These are phyloP conservation scores for Uromys caudimaculatus DNA, from an alignment of 2,797 vertebrate genomes.

Conservation along the genomic window DNA sequence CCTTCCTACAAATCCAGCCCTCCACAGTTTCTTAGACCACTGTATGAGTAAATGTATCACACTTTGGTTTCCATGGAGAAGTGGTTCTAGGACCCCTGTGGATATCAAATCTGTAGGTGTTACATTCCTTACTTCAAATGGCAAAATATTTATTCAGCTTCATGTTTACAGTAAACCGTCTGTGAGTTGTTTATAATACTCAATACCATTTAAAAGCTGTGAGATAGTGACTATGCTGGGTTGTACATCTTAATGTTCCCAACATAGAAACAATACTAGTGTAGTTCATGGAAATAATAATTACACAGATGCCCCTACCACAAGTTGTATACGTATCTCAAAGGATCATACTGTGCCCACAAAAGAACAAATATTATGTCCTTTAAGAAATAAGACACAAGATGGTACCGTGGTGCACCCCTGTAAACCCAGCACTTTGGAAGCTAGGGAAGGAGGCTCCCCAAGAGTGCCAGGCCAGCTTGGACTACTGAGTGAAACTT, in stretches of 20 bases:
- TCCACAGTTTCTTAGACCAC: neutral
- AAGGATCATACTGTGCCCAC: neutral
- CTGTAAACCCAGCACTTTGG: neutral
- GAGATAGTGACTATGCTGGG: neutral
- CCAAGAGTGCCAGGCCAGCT: neutral
- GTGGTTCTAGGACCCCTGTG: neutral
- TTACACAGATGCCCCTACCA: neutral
- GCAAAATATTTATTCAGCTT: neutral
- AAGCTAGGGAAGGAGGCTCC: neutral
- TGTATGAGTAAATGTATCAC: neutral
- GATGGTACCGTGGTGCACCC: accelerated
- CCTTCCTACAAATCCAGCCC: neutral
- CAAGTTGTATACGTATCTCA: neutral
- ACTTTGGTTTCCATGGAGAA: neutral
- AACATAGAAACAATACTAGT: neutral
- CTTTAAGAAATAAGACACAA: neutral
- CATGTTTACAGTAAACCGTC: too few relatives aligned
- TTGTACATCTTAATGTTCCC: neutral
- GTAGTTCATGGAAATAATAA: neutral
- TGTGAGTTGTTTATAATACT: neutral
- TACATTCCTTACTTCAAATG: neutral
- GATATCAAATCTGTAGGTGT: neutral
- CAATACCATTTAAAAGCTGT: neutral
- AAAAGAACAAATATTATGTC: neutral
- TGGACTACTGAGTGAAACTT: neutral